Conservation (phyloP, 1,140 invertebrate genomes). For the Philopotamus ludificatus region DNA sequence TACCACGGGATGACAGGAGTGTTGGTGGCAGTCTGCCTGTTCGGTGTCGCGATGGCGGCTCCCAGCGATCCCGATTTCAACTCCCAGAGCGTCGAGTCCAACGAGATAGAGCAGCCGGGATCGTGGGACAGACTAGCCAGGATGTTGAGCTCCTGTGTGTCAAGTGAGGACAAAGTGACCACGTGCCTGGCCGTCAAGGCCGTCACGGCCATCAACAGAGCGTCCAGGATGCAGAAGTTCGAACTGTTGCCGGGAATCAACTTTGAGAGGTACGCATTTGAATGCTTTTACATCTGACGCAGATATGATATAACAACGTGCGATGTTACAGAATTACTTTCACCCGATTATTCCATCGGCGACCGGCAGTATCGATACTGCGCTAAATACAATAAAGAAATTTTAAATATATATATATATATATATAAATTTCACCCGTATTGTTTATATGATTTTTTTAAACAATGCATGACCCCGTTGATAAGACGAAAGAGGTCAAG, state of each 20-base stretch:
- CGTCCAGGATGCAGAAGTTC: slow-evolving; percentile 58
- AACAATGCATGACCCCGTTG: slow-evolving; percentile 14
- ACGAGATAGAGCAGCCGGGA: slow-evolving; percentile 31
- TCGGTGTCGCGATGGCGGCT: slow-evolving; percentile 41
- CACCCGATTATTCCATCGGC: slow-evolving; percentile 4
- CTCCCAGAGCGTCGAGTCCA: slow-evolving; percentile 45
- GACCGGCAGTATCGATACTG: too few relatives aligned
- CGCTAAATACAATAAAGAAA: too few relatives aligned
- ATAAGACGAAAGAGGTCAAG: slow-evolving; percentile 9
- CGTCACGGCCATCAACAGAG: slow-evolving; percentile 57
- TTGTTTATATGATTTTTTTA: background rate
- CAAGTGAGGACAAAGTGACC: slow-evolving; percentile 51
- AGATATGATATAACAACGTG: slow-evolving; percentile 4
- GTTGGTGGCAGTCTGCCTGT: slow-evolving; percentile 4
- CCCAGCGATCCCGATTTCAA: slow-evolving; percentile 44
- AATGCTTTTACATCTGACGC: slow-evolving; percentile 2
- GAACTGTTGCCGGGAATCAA: slow-evolving; percentile 59
- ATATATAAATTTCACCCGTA: slow-evolving; percentile 14
- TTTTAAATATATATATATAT: too few relatives aligned
- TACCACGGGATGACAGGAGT: slow-evolving; percentile 8
- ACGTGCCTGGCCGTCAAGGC: slow-evolving; percentile 62
- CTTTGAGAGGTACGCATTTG: slow-evolving; percentile 53
- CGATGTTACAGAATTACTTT: slow-evolving; percentile 16
- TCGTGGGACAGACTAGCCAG: slow-evolving; percentile 38
- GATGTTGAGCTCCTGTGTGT: slow-evolving; percentile 29